Evolutionary conservation across 2,888 invertebrate species (phyloP), one percentile per base, ranked within the genome.

Genomic region (Podabrus alpinus): DNA sequence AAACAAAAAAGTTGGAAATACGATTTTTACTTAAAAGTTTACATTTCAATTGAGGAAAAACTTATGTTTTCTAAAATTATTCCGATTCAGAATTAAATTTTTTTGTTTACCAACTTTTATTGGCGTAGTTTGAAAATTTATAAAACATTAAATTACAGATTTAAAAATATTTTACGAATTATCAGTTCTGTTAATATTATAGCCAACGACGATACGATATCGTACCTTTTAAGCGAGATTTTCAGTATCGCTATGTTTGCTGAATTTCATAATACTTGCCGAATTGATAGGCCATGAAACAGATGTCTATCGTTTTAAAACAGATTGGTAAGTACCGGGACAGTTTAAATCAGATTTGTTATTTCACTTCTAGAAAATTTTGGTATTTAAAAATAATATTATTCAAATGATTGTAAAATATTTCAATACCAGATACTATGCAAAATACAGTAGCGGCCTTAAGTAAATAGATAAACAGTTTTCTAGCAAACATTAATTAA

Each of bases 241-340:
- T 64, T 64, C 19, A 21, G 62, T 64, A 64, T 64, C 62, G n/a
- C n/a, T 19, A 21, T 64, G 19, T 64, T 64, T 64, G 13, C 21
- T 21, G 21, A 45, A 45, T 45, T 45, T 45, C n/a, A n/a, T 45
- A 45, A 45, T 45, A 21, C 62, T 64, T 64, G 62, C 21, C 62
- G 62, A 64, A 64, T 64, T 64, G 62, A 64, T 64, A 64, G 62
- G 21, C 62, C 62, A 64, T 64, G 62, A 64, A 64, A 19, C 62
- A 64, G 62, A 64, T 64, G 62, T 64, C 62, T 64, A 64, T 64
- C 62, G 62, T 21, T 64, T 21, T 64, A 64, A 64, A 64, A 64
- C 62, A n/a, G 45, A 45, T 45, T n/a, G 45, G 45, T 45, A 5
- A 19, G 17, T 13, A 17, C 13, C 62, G 21, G n/a, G 17, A 19